Evolutionary conservation across 2,113 vertebrate species (phyloP).

Genomic region (Neogale vison): DNA sequence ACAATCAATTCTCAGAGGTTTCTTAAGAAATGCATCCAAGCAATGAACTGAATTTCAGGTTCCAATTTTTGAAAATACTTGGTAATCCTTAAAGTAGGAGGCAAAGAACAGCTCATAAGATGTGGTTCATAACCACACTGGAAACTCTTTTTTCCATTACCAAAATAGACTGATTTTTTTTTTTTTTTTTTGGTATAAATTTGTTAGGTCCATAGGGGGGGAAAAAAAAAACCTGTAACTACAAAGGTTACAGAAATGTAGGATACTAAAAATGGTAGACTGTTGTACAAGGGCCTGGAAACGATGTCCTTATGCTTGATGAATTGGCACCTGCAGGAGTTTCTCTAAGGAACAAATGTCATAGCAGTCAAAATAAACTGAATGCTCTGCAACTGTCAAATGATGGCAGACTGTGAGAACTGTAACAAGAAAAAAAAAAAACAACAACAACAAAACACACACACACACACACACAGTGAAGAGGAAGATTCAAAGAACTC

Average conservation of each 20-base stretch:
- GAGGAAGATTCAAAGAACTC: background rate
- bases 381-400: conserved; percentile 45
- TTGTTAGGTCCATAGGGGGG: background rate
- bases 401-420: background rate
- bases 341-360: conserved; percentile 47
- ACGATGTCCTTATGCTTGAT: background rate
- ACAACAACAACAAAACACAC: too few species aligned
- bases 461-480: background rate
- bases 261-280: background rate
- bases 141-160: conserved; percentile 67
- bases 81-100: conserved; percentile 57
- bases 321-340: background rate
- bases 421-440: background rate
- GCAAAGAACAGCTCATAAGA: conserved; percentile 64
- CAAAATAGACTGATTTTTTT: conserved; percentile 51
- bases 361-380: conserved; percentile 22
- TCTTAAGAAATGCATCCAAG: conserved; percentile 60
- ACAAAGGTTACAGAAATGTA: conserved; percentile 47
- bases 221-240: background rate
- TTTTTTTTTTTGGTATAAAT: background rate
- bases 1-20: background rate
- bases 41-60: conserved; percentile 27
- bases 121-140: conserved; percentile 52
- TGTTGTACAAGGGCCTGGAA: background rate
- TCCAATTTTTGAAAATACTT: conserved; percentile 48